Conservation (phyloP, 1,140 invertebrate genomes). For the Coptotermes formosanus region DNA sequence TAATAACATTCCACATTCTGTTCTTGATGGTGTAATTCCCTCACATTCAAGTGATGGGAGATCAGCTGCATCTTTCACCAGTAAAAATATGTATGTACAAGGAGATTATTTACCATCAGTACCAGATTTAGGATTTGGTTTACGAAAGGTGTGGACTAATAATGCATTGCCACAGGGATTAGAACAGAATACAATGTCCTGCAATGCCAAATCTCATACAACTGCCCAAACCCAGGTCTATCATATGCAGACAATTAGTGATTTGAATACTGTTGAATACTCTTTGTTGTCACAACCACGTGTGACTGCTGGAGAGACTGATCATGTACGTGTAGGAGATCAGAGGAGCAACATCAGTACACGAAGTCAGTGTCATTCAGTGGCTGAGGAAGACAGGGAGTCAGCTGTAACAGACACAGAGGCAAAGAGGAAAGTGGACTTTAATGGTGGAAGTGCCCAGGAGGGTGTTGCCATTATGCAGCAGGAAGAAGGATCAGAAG, state of each 20-base stretch:
- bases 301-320: not conserved
- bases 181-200: not conserved
- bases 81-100: not conserved
- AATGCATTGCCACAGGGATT: not conserved
- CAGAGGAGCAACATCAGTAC: not conserved
- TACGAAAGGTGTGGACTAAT: conserved; percentile 10
- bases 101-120: conserved; percentile 20
- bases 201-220: not conserved
- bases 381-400: not conserved
- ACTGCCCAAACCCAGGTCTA: not conserved
- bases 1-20: not conserved
- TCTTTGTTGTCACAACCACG: not conserved
- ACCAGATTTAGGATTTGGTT: conserved; percentile 27
- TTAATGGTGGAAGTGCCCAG: not conserved
- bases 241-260: not conserved
- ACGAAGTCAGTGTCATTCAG: not conserved
- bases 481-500: not conserved
- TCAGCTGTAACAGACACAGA: not conserved
- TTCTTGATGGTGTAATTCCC: not conserved
- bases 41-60: not conserved
- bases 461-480: not conserved
- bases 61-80: not conserved
- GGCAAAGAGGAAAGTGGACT: not conserved
- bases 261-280: not conserved
- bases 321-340: not conserved